These are phyloP conservation scores for Leucania comma DNA, from an alignment of 2,888 invertebrate species.

Conservation along the genomic window DNA sequence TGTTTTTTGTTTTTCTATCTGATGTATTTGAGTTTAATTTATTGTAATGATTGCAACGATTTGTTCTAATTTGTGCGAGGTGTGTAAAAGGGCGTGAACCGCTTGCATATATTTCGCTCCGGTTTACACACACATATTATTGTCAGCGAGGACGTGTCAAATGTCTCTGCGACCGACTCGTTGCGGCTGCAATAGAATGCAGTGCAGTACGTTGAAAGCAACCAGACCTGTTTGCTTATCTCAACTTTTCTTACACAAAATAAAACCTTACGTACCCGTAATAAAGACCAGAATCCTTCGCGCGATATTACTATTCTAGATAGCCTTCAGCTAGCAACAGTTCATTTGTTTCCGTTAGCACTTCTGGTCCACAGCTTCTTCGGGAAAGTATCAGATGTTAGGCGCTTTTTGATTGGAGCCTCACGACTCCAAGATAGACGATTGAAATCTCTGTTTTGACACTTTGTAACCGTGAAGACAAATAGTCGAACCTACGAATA, in stretches of 20 bases:
- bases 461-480: constrained; percentile 71
- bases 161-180: constrained; percentile 85
- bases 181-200: constrained; percentile 87
- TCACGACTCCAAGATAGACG: constrained; percentile 76
- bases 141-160: constrained; percentile 86
- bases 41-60: constrained; percentile 18
- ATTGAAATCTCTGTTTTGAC: constrained; percentile 68
- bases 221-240: constrained; percentile 84
- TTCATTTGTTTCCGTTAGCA: constrained; percentile 89
- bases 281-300: constrained; percentile 67
- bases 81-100: constrained; percentile 54
- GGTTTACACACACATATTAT: constrained; percentile 82
- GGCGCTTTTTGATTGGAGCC: constrained; percentile 82
- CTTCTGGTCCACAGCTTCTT: constrained; percentile 82
- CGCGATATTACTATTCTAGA: constrained; percentile 69
- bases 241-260: constrained; percentile 70
- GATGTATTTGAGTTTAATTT: constrained; percentile 17
- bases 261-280: constrained; percentile 62
- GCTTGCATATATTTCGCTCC: constrained; percentile 73
- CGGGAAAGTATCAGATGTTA: constrained; percentile 84
- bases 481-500: constrained; percentile 69
- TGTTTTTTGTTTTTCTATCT: constrained; percentile 14
- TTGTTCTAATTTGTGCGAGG: constrained; percentile 39
- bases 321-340: constrained; percentile 83
- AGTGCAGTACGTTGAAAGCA: constrained; percentile 82